phyloP scores from a whole-genome alignment of 2,888 invertebrate species.

The Aporophyla lueneburgensis region DNA sequence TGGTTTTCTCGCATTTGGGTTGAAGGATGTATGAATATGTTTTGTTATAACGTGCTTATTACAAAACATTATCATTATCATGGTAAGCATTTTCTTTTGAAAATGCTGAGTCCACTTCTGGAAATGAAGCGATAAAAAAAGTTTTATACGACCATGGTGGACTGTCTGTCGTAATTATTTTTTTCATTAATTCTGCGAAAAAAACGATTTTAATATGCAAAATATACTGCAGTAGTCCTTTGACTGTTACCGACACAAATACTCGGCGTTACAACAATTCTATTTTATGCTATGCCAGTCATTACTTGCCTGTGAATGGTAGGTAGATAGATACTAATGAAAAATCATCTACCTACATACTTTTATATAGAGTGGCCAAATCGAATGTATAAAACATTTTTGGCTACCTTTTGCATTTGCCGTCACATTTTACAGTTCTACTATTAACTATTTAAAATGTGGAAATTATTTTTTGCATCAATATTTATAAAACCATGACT shows the following conservation, averaged over 20 bases:
- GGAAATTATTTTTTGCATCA: too few relatives aligned
- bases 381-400: too few relatives aligned
- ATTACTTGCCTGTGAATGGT: not conserved
- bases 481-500: too few relatives aligned
- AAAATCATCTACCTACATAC: not conserved
- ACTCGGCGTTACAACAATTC: not conserved
- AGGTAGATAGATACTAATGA: not conserved
- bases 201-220: not conserved
- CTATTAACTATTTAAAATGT: too few relatives aligned
- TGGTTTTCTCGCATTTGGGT: not conserved
- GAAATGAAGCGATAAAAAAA: conserved; percentile 25
- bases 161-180: not conserved
- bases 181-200: conserved; percentile 12
- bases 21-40: conserved; percentile 1
- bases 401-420: too few relatives aligned
- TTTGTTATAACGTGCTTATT: not conserved
- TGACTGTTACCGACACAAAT: not conserved
- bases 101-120: not conserved
- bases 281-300: conserved; percentile 12
- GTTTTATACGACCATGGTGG: not conserved
- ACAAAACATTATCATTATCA: too few relatives aligned
- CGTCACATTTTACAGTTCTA: too few relatives aligned
- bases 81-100: conserved; percentile 9
- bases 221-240: not conserved
- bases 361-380: not conserved